These are phyloP conservation scores for Distichodus sexfasciatus DNA, from an alignment of 2,797 vertebrate genomes.

Conservation along the genomic window DNA sequence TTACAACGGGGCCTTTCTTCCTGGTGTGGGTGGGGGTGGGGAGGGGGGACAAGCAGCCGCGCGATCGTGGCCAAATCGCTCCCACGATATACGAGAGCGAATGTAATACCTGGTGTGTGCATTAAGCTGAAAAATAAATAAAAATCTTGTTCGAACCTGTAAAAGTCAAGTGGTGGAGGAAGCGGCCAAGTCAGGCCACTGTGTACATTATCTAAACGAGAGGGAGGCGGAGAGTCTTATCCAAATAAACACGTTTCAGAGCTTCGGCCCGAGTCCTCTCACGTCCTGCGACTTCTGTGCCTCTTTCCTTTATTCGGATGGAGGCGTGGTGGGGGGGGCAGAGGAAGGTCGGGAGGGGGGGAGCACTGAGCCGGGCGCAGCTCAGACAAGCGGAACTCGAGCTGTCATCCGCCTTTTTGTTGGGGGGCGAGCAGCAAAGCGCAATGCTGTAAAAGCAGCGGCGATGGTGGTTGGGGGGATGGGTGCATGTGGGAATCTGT, in stretches of 20 bases:
- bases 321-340: too few relatives aligned
- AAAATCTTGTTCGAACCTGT: neutral
- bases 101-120: constrained; percentile 16
- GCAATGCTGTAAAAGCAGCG: too few relatives aligned
- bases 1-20: constrained; percentile 13
- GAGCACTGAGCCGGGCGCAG: too few relatives aligned
- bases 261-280: neutral
- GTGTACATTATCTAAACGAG: constrained; percentile 20
- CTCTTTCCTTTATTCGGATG: constrained; percentile 7
- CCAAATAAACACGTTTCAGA: constrained; percentile 48
- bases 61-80: neutral
- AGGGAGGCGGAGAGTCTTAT: constrained; percentile 35
- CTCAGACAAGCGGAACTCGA: too few relatives aligned
- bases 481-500: too few relatives aligned
- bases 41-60: constrained; percentile 10
- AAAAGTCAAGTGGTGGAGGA: constrained; percentile 14
- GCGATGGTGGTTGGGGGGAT: too few relatives aligned
- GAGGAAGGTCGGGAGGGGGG: too few relatives aligned
- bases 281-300: neutral
- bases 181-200: constrained; percentile 20
- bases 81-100: constrained; percentile 26
- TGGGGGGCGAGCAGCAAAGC: too few relatives aligned
- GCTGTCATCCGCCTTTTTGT: too few relatives aligned
- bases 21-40: neutral
- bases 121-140: constrained; percentile 33